These are phyloP conservation scores for Chelonus insularis DNA, from an alignment of 1,140 invertebrate genomes.

Conservation along the genomic window DNA sequence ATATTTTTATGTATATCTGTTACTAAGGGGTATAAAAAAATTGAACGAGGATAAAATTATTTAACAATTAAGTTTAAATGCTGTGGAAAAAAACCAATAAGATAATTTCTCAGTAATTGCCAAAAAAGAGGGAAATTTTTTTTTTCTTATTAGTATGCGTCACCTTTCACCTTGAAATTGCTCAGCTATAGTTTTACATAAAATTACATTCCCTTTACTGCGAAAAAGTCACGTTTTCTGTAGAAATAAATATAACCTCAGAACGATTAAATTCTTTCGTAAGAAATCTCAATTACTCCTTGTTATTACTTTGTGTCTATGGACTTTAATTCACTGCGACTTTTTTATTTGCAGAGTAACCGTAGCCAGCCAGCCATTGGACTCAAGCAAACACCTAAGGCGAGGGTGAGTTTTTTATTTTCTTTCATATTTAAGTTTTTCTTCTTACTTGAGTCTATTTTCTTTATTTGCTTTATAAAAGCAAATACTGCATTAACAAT, in stretches of 20 bases:
- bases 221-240: not conserved
- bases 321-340: slow-evolving; percentile 11
- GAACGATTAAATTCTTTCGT: not conserved
- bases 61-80: too few relatives aligned
- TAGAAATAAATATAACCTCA: not conserved
- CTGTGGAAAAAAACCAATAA: too few relatives aligned
- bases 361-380: slow-evolving; percentile 77
- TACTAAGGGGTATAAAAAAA: too few relatives aligned
- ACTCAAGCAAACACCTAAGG: slow-evolving; percentile 74
- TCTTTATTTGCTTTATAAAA: not conserved
- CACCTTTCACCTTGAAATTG: too few relatives aligned
- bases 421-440: not conserved
- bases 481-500: not conserved
- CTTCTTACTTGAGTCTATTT: not conserved
- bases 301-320: not conserved
- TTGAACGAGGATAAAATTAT: too few relatives aligned
- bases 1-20: too few relatives aligned
- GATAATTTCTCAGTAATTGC: too few relatives aligned
- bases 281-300: slow-evolving; percentile 8
- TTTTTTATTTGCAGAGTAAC: slow-evolving; percentile 68
- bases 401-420: slow-evolving; percentile 66
- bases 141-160: too few relatives aligned
- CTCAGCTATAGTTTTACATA: too few relatives aligned
- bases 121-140: too few relatives aligned
- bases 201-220: too few relatives aligned